Base-by-base conservation (phyloP, 2,113 vertebrate species). In the Charina bottae region DNA sequence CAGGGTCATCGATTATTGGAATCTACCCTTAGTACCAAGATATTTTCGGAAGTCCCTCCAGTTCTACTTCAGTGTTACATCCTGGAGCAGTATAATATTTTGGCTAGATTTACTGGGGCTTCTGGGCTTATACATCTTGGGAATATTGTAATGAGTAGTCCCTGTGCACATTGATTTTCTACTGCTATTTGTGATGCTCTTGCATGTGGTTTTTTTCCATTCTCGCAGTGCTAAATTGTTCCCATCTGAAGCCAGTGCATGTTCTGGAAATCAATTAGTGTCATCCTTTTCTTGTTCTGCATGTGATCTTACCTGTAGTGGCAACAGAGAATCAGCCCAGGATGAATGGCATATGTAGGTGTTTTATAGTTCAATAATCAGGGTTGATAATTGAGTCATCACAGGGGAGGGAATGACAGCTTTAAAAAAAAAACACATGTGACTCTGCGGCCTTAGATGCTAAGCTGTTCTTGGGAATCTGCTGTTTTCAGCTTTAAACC, bases 261-360 rank as follows among this genome's bases (percentile, higher is more conserved):
- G 28, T 87, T 56, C 26, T 87, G 85, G 85, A 87, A 87, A 87
- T 54, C 54, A 87, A 87, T 87, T 55, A n/a, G 23, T n/a, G 53
- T 56, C 54, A 58, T 87, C 53, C 15, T 54, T 87, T 33, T 87
- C 53, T 33, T 87, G 46, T 53, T 56, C 54, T 37, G 54, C 54
- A 58, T 87, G 9, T 87, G 53, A 87, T 87, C 85, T 56, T 87
- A 56, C 55, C 55, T 87, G 54, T 33, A 33, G 17, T 87, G 85
- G 85, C 53, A 55, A 54, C 13, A 0, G 7, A n/a, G 26, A 17
- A n/a, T 56, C 54, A 87, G 55, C 53, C 54, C 28, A 0, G 19
- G 54, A 33, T 37, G n/a, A 56, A 87, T 37, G 3, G 28, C 2
- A 21, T 21, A 87, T 28, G 23, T 87, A n/a, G 11, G 49, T 24